Conservation (phyloP, 2,797 vertebrate species). For the Mus caroli region DNA sequence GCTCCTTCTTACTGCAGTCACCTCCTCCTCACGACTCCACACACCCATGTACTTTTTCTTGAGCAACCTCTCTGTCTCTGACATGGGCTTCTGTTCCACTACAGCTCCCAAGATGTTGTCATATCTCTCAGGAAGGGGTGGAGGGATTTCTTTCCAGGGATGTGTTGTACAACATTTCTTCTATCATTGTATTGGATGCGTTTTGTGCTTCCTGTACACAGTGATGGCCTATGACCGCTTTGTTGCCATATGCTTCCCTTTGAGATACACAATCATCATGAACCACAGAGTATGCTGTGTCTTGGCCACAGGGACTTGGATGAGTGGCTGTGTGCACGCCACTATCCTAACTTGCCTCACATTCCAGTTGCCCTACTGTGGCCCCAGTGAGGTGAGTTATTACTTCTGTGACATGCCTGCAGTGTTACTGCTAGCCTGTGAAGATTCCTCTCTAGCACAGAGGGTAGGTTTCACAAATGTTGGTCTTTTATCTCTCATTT, state of each 20-base stretch:
- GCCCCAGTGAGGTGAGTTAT: slow-evolving; percentile 23
- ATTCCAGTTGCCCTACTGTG: slow-evolving; percentile 69
- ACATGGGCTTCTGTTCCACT: slow-evolving; percentile 69
- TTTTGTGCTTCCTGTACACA: slow-evolving; percentile 53
- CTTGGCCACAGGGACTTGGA: slow-evolving; percentile 66
- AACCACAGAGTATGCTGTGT: slow-evolving; percentile 51
- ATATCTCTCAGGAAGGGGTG: slow-evolving; percentile 35
- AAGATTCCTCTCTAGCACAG: slow-evolving; percentile 48
- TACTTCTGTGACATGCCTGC: slow-evolving; percentile 80
- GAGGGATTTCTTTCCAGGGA: slow-evolving; percentile 51
- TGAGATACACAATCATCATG: slow-evolving; percentile 66
- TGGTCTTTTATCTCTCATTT: slow-evolving; percentile 72
- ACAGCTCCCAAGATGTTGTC: slow-evolving; percentile 67
- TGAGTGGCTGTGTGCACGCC: slow-evolving; percentile 61
- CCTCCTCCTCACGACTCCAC: slow-evolving; percentile 59
- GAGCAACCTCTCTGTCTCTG: slow-evolving; percentile 71
- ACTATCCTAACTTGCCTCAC: slow-evolving; percentile 56
- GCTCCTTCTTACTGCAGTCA: slow-evolving; percentile 68
- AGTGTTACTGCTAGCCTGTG: slow-evolving; percentile 70
- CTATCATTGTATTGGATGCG: slow-evolving; percentile 75
- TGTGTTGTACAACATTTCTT: slow-evolving; percentile 71
- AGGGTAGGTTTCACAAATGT: slow-evolving; percentile 67
- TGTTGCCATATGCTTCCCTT: slow-evolving; percentile 64
- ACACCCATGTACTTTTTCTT: slow-evolving; percentile 77
- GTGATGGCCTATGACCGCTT: slow-evolving; percentile 78